Evolutionary conservation across 1,140 invertebrate species (phyloP), one percentile per base, ranked within the genome.

Genomic region (Meloidogyne floridensis): DNA sequence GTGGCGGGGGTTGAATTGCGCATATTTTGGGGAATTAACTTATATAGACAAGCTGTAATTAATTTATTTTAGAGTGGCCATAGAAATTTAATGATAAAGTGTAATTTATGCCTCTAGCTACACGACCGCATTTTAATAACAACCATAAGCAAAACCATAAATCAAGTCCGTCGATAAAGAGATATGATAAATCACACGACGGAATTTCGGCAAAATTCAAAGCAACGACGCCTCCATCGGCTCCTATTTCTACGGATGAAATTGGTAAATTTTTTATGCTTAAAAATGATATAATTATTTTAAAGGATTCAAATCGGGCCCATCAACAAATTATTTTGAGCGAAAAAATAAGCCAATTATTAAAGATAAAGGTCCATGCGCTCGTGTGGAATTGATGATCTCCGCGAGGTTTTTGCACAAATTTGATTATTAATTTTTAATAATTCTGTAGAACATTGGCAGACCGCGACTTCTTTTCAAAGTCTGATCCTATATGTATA

Each of bases 401-500:
- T 81, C 80, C 13, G 80, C 80, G 5, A 81, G 75, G 80, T 81
- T 11, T 32, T 73, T 53, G 51, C 32, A 32, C 32, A 76, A 76
- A 76, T 18, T n/a, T 53, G 13, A 74, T 74, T 15, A 20, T 32
- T 20, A 18, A 7, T 6, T 20, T 32, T 7, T 20, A 42, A n/a
- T 42, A 32, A 9, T n/a, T 74, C 42, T 32, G 7, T 42, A 87
- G 87, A 42, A 82, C 87, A 6, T 71, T 88, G 42, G 84, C 80
- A 69, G 87, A 88, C 70, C 54, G 74, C 9, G 87, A 88, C 72
- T 65, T 87, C 8, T 83, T 88, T 51, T 86, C 87, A 47, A 89
- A 89, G 70, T 83, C 80, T 20, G 87, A 88, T 74, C 87, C 87
- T 18, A 81, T 88, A 18, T 89, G 87, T 75, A 72, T 88, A 9